Conservation (phyloP, 2,113 vertebrate species). For the Ochotona princeps region DNA sequence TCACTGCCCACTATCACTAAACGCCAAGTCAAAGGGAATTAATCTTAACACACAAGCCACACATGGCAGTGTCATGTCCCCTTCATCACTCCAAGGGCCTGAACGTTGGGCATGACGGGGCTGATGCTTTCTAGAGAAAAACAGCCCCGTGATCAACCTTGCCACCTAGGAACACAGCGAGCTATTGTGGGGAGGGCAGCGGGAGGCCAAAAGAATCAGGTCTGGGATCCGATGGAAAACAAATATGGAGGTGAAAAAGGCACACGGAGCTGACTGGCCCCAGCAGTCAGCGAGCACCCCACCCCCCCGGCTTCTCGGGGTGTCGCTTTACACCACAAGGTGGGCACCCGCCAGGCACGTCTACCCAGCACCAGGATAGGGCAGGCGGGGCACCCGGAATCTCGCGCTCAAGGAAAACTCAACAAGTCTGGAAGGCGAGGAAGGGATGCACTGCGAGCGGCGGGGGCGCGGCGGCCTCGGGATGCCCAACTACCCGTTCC, state of each 20-base stretch:
- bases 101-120: not conserved
- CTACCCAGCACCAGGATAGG: not conserved
- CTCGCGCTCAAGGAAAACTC: conserved; percentile 6
- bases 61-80: not conserved
- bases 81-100: not conserved
- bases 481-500: not conserved
- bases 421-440: not conserved
- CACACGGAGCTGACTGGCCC: not conserved
- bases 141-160: not conserved
- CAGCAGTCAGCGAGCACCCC: not conserved
- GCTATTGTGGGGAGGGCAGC: not conserved
- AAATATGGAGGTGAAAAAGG: conserved; percentile 73
- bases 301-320: not conserved
- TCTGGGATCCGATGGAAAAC: conserved; percentile 42
- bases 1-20: not conserved
- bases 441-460: not conserved
- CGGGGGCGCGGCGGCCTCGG: not conserved
- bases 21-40: not conserved
- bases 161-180: not conserved
- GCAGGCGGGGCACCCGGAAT: not conserved
- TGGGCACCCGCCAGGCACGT: not conserved
- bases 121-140: conserved; percentile 68
- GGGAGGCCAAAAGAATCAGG: not conserved
- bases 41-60: conserved; percentile 4
- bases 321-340: not conserved